These are phyloP conservation scores for Sula dactylatra DNA, from an alignment of 2,113 vertebrate species.

Conservation along the genomic window DNA sequence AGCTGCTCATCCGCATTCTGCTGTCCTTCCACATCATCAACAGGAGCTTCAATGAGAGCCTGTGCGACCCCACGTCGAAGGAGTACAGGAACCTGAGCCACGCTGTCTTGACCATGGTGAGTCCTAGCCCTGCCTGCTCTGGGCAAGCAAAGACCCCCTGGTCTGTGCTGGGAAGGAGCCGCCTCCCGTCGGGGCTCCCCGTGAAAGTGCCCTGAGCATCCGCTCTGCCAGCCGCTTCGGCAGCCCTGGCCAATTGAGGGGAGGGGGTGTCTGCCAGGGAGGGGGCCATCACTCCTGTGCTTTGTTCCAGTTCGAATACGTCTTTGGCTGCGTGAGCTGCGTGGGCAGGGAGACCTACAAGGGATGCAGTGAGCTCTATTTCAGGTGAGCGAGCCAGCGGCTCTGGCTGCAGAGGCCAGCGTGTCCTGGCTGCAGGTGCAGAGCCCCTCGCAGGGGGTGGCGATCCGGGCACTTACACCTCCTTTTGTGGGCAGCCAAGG, in stretches of 20 bases:
- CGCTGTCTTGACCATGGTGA: slow-evolving; percentile 28
- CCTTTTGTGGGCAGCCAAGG: slow-evolving; percentile 47
- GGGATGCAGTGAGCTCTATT: neutral
- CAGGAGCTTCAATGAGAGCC: slow-evolving; percentile 47
- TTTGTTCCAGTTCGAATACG: neutral
- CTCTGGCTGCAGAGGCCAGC: too few species aligned
- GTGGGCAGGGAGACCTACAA: neutral
- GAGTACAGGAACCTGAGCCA: slow-evolving; percentile 43
- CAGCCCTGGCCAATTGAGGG: accelerated
- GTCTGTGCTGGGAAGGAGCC: neutral
- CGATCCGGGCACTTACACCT: neutral
- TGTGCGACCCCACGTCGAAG: neutral
- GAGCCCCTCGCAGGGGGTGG: accelerated
- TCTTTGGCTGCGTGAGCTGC: neutral
- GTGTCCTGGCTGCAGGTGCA: accelerated
- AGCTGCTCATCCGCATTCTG: neutral
- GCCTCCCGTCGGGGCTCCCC: neutral
- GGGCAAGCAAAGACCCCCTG: too few species aligned
- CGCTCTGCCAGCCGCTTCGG: accelerated
- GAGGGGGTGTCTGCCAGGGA: neutral
- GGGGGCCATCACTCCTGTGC: neutral
- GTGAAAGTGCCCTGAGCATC: accelerated
- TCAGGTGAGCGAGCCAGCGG: slow-evolving; percentile 48
- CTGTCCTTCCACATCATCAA: slow-evolving; percentile 66
- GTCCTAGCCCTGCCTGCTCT: neutral